Evolutionary conservation across 2,888 invertebrate genomes (phyloP).

Genomic region (Glyphotaelius pellucidus): DNA sequence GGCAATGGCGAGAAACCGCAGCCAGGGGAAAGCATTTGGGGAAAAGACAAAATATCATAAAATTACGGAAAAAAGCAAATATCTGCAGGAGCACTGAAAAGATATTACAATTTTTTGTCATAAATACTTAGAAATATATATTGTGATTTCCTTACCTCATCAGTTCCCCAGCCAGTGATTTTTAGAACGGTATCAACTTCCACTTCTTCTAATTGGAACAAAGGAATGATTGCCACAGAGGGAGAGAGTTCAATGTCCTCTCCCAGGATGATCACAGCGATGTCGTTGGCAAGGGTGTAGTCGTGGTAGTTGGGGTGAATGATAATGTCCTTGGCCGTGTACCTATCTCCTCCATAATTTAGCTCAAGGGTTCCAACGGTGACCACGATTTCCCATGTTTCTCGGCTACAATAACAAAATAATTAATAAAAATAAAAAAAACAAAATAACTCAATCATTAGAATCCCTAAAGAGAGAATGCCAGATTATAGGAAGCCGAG

Average conservation of each 20-base stretch:
- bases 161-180: conserved; percentile 73
- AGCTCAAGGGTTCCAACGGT: conserved; percentile 44
- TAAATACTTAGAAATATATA: background rate
- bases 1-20: no score
- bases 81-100: no score
- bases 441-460: background rate
- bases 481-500: background rate
- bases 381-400: conserved; percentile 11
- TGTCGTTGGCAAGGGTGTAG: conserved; percentile 71
- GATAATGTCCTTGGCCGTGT: conserved; percentile 71
- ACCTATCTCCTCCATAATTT: conserved; percentile 71
- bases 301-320: conserved; percentile 73
- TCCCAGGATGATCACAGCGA: conserved; percentile 72
- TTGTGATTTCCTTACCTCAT: conserved; percentile 70
- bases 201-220: conserved; percentile 68
- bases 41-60: no score
- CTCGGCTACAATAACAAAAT: background rate
- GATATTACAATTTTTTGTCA: no score
- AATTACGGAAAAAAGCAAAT: no score
- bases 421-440: no score
- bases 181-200: conserved; percentile 71
- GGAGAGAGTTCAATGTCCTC: conserved; percentile 70
- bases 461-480: background rate
- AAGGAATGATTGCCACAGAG: conserved; percentile 69
- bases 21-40: no score